Base-by-base conservation (phyloP, 2,888 invertebrate genomes). In the Hyles lineata region DNA sequence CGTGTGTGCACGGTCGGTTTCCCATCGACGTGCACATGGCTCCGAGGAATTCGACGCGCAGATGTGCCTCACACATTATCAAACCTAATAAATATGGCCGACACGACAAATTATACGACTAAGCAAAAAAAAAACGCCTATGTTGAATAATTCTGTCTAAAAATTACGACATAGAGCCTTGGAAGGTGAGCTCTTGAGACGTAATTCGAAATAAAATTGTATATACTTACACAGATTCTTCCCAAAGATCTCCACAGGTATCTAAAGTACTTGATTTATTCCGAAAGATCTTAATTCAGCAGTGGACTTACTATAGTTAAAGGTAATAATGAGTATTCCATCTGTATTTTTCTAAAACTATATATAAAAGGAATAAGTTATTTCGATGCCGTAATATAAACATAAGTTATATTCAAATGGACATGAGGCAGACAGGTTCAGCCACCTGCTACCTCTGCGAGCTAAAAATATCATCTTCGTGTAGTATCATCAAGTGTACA, bases 11-110 rank as follows among this genome's bases (percentile, higher is more conserved):
- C 89, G 92, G 89, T 89, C 88, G 88, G 92, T 79, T 93, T 93
- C 93, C 92, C 93, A 92, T 87, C 89, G 90, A 87, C 88, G 87
- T 89, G 92, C 94, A 94, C 93, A 94, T 94, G 94, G 92, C 92
- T 85, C 83, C 80, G 80, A 90, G 93, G 94, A 94, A 94, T 94
- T 94, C 90, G 92, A 93, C 92, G 92, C 93, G 94, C 94, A 94
- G 94, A 94, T 94, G 94, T 91, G 89, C 89, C 89, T 74, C 87
- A 88, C 87, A 89, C 84, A 87, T 90, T 92, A 90, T 92, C 91
- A 92, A 91, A 89, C 90, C 89, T 90, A 91, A 90, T 89, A 89
- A 91, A 89, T 85, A 89, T 86, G 84, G 83, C 85, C 78, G 85
- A 67, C 63, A 43, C 78, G 80, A 74, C 52, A 25, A 52, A 58